phyloP scores from a whole-genome alignment of 2,113 vertebrate genomes.

The Nycticorax nycticorax region DNA sequence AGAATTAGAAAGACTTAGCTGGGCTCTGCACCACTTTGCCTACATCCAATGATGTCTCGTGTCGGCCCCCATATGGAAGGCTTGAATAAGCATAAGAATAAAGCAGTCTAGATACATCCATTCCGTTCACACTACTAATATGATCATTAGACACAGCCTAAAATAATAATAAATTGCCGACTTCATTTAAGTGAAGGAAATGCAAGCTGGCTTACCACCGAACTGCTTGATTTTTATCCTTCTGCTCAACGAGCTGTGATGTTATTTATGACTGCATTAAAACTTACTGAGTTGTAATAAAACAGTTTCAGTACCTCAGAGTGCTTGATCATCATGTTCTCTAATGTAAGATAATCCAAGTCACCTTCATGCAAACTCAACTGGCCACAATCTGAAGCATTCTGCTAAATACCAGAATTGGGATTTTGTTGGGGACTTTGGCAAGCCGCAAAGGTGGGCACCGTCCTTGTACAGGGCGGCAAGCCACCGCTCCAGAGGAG shows the following conservation, averaged over 20 bases:
- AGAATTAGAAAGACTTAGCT: conserved; percentile 25
- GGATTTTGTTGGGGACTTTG: neutral
- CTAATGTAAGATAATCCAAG: conserved; percentile 62
- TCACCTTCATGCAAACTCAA: conserved; percentile 73
- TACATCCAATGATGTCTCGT: conserved; percentile 21
- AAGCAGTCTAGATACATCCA: neutral
- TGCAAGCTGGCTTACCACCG: conserved; percentile 10
- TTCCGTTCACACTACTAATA: conserved; percentile 55
- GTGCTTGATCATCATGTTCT: conserved; percentile 17
- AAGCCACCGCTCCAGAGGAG: neutral
- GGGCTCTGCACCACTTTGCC: conserved; percentile 2
- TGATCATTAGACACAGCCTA: conserved; percentile 19
- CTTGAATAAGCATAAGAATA: conserved; percentile 38
- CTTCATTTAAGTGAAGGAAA: conserved; percentile 32
- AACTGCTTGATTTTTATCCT: conserved; percentile 42
- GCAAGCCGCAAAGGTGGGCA: neutral
- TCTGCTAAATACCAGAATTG: conserved; percentile 35
- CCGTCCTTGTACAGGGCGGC: neutral
- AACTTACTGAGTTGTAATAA: conserved; percentile 46
- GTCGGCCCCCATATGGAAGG: conserved; percentile 23
- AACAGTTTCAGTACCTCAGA: conserved; percentile 34
- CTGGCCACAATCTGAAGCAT: neutral
- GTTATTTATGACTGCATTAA: conserved; percentile 58
- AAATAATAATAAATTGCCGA: conserved; percentile 56
- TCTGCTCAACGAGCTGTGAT: conserved; percentile 51